Evolutionary conservation across 1,140 invertebrate genomes (phyloP), one percentile per base, ranked within the genome.

Genomic region (Cydia pomonella): DNA sequence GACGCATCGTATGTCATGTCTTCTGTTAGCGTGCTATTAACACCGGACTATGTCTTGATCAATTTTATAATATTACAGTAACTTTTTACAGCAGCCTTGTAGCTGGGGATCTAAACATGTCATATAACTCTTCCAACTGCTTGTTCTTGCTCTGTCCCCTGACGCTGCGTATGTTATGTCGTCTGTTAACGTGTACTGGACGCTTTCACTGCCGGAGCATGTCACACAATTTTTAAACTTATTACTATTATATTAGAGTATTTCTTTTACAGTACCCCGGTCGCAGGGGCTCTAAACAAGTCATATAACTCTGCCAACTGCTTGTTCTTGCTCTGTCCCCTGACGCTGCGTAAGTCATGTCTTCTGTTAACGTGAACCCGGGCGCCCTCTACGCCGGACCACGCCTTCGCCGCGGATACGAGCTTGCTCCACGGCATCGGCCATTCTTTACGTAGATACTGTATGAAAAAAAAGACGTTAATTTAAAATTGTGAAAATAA

Each of bases 361-460:
- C 90, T 83, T 72, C 86, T 78, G 78, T 83, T 86, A 13, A 88
- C 81, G 76, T 91, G 90, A 0, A 82, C 82, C 10, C 86, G 84
- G 0, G 88, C 90, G 6, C 88, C 87, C 66, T 86, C 86, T 4
- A 83, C 29, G 3, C 88, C 89, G 0, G 83, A 86, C 84, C 86
- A 87, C 0, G 80, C 75, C 21, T 83, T 84, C 0, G 88, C 87
- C 0, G 77, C 77, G 0, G 80, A 62, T 1, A 90, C 89, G 18
- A 91, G 69, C 44, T 81, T 86, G 62, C 85, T 89, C 90, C 89
- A 92, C 0, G 87, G 85, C 84, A 92, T 85, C 3, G 84, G 83
- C 87, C 89, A 90, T 62, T 92, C 89, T 0, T 82, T 83, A 16
- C 89, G 80, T 23, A 91, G 81, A 63, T 82, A 91, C 90, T 91